Evolutionary conservation across 2,888 invertebrate genomes (phyloP), one percentile per base, ranked within the genome.

Genomic region (Poecilobothrus nobilitatus): DNA sequence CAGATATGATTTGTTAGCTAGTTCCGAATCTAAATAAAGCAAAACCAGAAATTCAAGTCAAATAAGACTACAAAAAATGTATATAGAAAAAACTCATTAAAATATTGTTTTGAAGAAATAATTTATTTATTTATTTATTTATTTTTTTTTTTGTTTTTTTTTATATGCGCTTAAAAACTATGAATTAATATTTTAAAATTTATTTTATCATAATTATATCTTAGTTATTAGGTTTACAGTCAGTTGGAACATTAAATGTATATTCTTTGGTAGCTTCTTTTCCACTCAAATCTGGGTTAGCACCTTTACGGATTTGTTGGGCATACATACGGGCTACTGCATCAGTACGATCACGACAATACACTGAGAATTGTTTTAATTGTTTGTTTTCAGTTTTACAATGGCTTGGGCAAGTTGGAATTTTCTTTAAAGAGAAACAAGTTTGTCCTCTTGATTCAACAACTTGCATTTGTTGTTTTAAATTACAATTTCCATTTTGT

Each of bases 351-450:
- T 76, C 71, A 53, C 84, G 77, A 72, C 84, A 85, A 71, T 84
- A 80, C 68, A 84, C 82, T 20, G 79, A 75, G 63, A 84, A 80
- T 1, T 79, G 65, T 65, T 37, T 12, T 71, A 79, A 82, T 2
- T 65, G 20, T 65, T 79, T 78, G 9, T 27, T 18, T 7, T 76
- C 76, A 7, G 83, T 78, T 61, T 76, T 78, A 80, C 87, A 87
- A 18, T 81, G 79, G 0, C 80, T 76, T 69, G 82, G 81, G 80
- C 90, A 91, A 2, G 83, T 78, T 1, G 86, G 84, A 34, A 88
- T 73, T 0, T 85, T 84, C 18, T 80, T 81, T 12, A 83, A 81
- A 6, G 87, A 85, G 78, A 90, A 89, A 79, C 90, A 90, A 70
- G 86, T 84, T 74, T 86, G 80, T 0, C 82, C 83, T 65, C 83